phyloP scores from a whole-genome alignment of 2,888 invertebrate species.

The Microplitis deprimator region DNA sequence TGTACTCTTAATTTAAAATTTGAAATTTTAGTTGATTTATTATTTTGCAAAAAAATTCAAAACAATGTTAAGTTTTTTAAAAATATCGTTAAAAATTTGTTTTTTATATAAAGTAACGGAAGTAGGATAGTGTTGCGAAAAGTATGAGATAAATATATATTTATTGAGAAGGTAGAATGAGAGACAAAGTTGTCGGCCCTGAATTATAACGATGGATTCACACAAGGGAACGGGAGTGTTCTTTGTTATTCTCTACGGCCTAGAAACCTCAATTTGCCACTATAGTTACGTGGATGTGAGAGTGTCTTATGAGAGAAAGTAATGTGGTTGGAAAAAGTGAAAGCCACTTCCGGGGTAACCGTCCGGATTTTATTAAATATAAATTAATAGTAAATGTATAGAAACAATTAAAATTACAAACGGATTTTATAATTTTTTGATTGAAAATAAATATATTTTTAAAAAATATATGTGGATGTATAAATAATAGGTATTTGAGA shows the following conservation, averaged over 20 bases:
- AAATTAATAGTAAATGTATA: slow-evolving; percentile 48
- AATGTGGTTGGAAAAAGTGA: slow-evolving; percentile 63
- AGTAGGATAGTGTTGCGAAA: neutral
- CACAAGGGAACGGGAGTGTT: slow-evolving; percentile 24
- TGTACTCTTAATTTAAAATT: too few species aligned
- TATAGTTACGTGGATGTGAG: slow-evolving; percentile 34
- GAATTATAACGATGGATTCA: slow-evolving; percentile 17
- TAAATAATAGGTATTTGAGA: neutral
- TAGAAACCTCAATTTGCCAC: slow-evolving; percentile 61
- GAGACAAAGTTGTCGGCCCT: slow-evolving; percentile 38
- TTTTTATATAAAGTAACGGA: slow-evolving; percentile 4
- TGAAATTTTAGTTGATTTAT: too few species aligned
- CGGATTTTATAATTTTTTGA: slow-evolving; percentile 35
- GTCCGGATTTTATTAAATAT: slow-evolving; percentile 16
- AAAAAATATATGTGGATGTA: neutral
- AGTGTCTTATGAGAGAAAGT: slow-evolving; percentile 60
- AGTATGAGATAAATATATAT: neutral
- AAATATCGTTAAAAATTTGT: neutral
- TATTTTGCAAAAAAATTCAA: too few species aligned
- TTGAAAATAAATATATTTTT: neutral
- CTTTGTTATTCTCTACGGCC: slow-evolving; percentile 58
- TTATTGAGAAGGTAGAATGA: neutral
- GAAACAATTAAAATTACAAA: slow-evolving; percentile 54
- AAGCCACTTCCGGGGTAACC: slow-evolving; percentile 62
- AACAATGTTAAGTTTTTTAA: neutral